Evolutionary conservation across 2,888 invertebrate species (phyloP), one percentile per base, ranked within the genome.

Genomic region (Leptothorax acervorum): DNA sequence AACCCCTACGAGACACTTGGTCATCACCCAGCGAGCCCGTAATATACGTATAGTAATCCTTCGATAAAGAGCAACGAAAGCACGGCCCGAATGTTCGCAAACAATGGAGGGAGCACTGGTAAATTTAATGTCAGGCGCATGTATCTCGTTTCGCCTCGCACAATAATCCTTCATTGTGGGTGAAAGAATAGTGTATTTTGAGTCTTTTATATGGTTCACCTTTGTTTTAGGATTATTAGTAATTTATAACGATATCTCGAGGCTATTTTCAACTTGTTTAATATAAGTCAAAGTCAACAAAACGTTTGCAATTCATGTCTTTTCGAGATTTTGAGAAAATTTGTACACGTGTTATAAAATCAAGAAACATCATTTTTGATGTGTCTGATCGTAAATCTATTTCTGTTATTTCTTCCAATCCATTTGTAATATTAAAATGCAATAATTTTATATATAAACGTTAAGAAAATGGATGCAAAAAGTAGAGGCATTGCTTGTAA

Each of bases 361-460:
- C 39, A 62, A 45, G 45, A 28, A 45, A 11, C 18, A 15, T 39
- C 55, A 55, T 3, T 18, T 63, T 48, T 63, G 51, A 23, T 5
- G 18, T 31, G 9, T 15, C 53, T 57, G 42, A 73, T 8, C n/a
- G 9, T 28, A 28, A 35, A 23, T 55, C 55, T 48, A 66, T 23
- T 9, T 39, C n/a, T 23, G 15, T 3, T 23, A 39, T 55, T 62
- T 28, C 4, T 28, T 74, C 8, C 8, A 48, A 31, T 31, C 45
- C 12, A 28, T 3, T 74, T 35, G 48, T 48, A 71, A 55, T 75
- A 51, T 51, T 53, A 23, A 63, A 75, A 75, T 35, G 15, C 9
- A 9, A 9, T 75, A 62, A 65, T 31, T 76, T 1, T 75, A 35
- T 9, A 23, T 63, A 63, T 12, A 11, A 55, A 11, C 18, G 23